Evolutionary conservation across 2,113 vertebrate genomes (phyloP).

Genomic region (Pelvicachromis taeniatus): DNA sequence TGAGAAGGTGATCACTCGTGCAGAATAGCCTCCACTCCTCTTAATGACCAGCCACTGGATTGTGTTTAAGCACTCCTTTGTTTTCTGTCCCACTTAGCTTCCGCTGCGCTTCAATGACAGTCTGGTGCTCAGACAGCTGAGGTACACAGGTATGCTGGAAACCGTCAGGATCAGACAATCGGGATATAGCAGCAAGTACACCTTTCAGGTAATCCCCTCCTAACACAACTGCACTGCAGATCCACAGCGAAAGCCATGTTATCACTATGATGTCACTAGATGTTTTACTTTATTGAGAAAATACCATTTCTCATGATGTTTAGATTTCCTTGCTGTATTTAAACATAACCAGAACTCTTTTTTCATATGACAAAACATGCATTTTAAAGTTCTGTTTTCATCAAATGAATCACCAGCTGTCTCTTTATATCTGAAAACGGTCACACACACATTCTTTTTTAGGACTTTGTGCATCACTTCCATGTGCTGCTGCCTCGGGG

Average conservation of each 20-base stretch:
- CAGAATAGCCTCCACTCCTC: no score
- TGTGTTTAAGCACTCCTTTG: background rate
- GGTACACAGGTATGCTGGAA: constrained; percentile 96
- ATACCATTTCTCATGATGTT: background rate
- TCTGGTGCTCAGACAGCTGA: constrained; percentile 91
- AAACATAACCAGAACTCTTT: background rate
- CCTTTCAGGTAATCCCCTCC: constrained; percentile 82
- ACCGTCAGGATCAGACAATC: constrained; percentile 93
- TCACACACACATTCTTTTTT: background rate
- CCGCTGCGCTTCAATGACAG: constrained; percentile 87
- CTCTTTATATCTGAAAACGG: background rate
- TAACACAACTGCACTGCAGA: background rate
- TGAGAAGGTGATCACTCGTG: constrained; percentile 82
- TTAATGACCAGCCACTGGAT: background rate
- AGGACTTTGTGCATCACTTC: constrained; percentile 94
- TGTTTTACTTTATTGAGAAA: background rate
- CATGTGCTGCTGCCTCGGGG: constrained; percentile 85
- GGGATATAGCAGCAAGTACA: constrained; percentile 94
- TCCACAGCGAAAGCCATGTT: background rate
- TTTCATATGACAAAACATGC: background rate
- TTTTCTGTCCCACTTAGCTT: constrained; percentile 69
- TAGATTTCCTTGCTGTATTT: background rate
- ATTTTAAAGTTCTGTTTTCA: background rate
- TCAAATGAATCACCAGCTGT: background rate
- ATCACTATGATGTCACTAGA: background rate